Base-by-base conservation (phyloP, 2,113 vertebrate species). In the Hyaena hyaena region DNA sequence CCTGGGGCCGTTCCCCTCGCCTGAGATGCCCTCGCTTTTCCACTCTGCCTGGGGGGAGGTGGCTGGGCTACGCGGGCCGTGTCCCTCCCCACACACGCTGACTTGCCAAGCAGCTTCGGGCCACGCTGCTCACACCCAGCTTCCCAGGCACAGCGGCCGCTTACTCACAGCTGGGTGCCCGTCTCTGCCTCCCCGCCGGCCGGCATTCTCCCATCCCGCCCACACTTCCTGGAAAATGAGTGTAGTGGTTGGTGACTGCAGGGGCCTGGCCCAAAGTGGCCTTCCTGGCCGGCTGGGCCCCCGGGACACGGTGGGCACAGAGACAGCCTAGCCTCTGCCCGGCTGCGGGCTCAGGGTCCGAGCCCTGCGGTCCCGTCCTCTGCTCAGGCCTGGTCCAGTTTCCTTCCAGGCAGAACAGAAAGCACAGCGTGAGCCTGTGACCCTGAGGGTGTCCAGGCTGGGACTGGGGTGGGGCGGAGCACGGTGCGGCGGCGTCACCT, bases 141-240 rank as follows among this genome's bases (percentile, higher is more conserved):
- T 33, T n/a, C 63, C 55, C 2, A 0, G 91, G 68, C 68, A 23
- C 5, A 0, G 35, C 53, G 24, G n/a, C 73, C 0, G 24, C 45
- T 69, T 23, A 15, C 66, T 39, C 88, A n/a, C 58, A 55, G 43
- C 85, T 58, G 58, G 17, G 26, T 7, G 7, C 50, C 50, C 1
- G 1, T 45, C 84, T 73, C 79, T 5, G 23, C 79, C 48, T 94
- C 73, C 55, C 26, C 23, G 63, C 80, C 1, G 1, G 43, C 31
- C 86, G n/a, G 80, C 0, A 0, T 53, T 26, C 23, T 73, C 86
- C n/a, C 50, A 48, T 48, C 4, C 35, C 55, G 69, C 85, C 71
- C 45, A 50, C 50, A 50, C 90, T 87, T 81, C 69, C 35, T 88
- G 87, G 92, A 71, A 84, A 80, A n/a, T 58, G 66, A 71, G 69